phyloP scores from a whole-genome alignment of 2,113 vertebrate species.

The Macaca mulatta region DNA sequence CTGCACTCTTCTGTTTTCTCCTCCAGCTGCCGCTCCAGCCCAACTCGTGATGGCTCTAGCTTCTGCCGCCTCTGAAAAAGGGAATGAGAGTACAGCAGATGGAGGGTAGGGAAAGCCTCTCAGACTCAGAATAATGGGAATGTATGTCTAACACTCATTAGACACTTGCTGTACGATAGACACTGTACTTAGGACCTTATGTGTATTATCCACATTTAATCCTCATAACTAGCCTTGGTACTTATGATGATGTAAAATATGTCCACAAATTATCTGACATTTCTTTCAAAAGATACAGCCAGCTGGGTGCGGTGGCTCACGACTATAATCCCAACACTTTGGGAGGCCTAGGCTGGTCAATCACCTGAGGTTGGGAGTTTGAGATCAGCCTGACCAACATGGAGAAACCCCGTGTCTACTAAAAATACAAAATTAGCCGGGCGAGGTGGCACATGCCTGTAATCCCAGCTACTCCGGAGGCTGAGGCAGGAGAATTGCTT shows the following conservation, averaged over 20 bases:
- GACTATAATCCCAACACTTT: no score
- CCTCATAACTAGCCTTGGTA: not conserved
- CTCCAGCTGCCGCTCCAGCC: slow-evolving; percentile 87
- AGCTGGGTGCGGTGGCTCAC: no score
- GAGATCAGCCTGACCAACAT: no score
- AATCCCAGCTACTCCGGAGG: no score
- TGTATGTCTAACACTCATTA: not conserved
- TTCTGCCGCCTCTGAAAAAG: slow-evolving; percentile 81
- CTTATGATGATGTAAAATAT: not conserved
- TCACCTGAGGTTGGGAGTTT: no score
- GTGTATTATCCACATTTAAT: not conserved
- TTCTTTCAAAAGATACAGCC: not conserved
- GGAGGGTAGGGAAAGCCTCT: not conserved
- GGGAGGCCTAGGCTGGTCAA: no score
- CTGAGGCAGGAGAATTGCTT: no score
- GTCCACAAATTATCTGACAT: not conserved
- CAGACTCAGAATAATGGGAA: not conserved
- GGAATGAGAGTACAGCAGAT: not conserved
- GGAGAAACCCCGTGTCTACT: no score
- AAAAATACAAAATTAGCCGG: no score
- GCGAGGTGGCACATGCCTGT: no score
- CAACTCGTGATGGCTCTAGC: slow-evolving; percentile 56
- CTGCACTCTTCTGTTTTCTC: slow-evolving; percentile 88
- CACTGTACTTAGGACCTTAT: not conserved
- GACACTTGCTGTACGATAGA: not conserved